A percentile compares a stretch with the other conserved stretches of the same genome.
phyloP scores from a whole-genome alignment of 35 echinoderm and acorn worm species.

The Ophiothrix spiculata region DNA sequence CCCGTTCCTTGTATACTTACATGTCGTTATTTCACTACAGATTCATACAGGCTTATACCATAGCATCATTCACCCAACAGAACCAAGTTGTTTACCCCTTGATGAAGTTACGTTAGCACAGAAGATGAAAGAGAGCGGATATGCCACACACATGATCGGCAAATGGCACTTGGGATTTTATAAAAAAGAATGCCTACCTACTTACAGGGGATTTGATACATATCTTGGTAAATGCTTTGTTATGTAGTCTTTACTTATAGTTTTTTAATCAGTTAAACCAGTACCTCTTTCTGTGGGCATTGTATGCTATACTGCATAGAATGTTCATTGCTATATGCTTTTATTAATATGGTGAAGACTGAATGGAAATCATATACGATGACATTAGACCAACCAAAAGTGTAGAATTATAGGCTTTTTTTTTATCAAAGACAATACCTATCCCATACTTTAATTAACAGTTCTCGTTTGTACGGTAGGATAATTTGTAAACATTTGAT shows the following conservation, averaged over 20 bases:
- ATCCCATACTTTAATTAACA: too few species aligned
- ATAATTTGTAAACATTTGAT: too few species aligned
- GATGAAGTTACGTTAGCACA: constrained; percentile 42
- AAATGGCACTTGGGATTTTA: constrained; percentile 65
- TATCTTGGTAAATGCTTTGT: constrained; percentile 64
- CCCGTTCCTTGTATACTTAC: background rate
- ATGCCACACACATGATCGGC: constrained; percentile 53
- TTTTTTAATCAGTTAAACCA: background rate
- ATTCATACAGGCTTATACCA: constrained; percentile 53
- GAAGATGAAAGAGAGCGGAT: constrained; percentile 41
- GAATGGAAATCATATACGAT: background rate
- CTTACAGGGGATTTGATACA: constrained; percentile 57
- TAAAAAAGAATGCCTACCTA: constrained; percentile 41
- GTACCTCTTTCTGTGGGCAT: background rate
- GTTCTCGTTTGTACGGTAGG: too few species aligned
- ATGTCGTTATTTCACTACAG: background rate
- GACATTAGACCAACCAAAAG: background rate
- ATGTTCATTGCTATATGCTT: background rate
- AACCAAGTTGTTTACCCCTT: constrained; percentile 33
- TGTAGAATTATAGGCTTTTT: too few species aligned
- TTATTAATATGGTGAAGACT: background rate
- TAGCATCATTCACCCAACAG: constrained; percentile 21
- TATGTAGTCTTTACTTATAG: too few species aligned
- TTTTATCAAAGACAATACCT: too few species aligned
- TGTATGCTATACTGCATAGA: background rate